Evolutionary conservation across 1,140 invertebrate species (phyloP).

Genomic region (Drosophila ambigua): DNA sequence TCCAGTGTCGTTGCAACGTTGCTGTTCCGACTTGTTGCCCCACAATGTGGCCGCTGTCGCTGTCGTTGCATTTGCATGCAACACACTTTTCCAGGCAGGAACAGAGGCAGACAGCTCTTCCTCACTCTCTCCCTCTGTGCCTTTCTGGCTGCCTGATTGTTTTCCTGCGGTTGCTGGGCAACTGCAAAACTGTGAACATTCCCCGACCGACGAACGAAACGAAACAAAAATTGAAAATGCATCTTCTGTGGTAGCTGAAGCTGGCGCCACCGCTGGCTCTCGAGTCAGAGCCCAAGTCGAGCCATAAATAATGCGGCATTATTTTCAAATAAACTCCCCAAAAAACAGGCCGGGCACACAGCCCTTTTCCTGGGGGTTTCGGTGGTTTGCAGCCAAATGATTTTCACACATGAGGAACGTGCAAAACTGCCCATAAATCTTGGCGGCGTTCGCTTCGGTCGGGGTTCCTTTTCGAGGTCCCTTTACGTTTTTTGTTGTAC

Average conservation of each 20-base stretch:
- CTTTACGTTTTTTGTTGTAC: constrained; percentile 6
- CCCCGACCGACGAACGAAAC: constrained; percentile 4
- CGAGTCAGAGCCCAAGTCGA: constrained; percentile 25
- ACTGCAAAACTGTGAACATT: constrained; percentile 71
- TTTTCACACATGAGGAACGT: constrained; percentile 80
- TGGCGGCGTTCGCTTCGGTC: constrained; percentile 8
- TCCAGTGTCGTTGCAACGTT: neutral
- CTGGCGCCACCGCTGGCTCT: constrained; percentile 21
- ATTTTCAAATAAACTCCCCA: constrained; percentile 78
- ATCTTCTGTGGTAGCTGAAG: constrained; percentile 11
- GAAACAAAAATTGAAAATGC: constrained; percentile 74
- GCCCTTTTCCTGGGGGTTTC: constrained; percentile 6
- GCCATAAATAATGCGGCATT: constrained; percentile 79
- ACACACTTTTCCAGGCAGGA: constrained; percentile 52
- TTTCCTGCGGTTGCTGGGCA: constrained; percentile 68
- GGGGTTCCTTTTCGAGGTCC: neutral
- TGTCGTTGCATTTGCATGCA: constrained; percentile 70
- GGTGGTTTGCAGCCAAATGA: constrained; percentile 64
- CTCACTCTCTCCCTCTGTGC: neutral
- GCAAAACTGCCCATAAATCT: constrained; percentile 78
- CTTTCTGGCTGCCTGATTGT: constrained; percentile 57
- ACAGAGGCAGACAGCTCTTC: constrained; percentile 15
- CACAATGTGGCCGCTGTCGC: constrained; percentile 50
- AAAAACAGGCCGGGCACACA: constrained; percentile 26
- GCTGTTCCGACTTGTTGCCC: constrained; percentile 52